Percentiles rank a stretch among this genome's conserved stretches.
phyloP scores from a whole-genome alignment of 2,113 vertebrate species.

The Engystomops pustulosus region DNA sequence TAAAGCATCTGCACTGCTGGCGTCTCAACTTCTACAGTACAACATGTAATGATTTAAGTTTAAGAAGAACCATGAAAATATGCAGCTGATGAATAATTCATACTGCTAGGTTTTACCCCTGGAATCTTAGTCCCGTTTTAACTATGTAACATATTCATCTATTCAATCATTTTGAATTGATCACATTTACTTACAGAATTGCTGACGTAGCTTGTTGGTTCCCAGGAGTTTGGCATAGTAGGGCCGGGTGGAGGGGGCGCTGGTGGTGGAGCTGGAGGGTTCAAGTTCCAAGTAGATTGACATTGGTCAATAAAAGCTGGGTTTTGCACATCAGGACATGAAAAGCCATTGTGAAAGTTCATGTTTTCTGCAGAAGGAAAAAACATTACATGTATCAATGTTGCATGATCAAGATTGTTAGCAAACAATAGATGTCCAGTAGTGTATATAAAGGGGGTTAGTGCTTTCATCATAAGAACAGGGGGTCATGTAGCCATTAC shows the following conservation, averaged over 20 bases:
- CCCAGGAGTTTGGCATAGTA: constrained; percentile 73
- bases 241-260: constrained; percentile 56
- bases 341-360: constrained; percentile 76
- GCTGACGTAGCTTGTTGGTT: constrained; percentile 69
- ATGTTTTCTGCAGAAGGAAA: constrained; percentile 73
- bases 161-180: too few species aligned
- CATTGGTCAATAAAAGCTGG: constrained; percentile 72
- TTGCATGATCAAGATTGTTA: too few species aligned
- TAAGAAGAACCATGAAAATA: too few species aligned
- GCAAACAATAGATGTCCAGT: too few species aligned
- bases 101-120: not conserved
- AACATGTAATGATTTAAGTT: too few species aligned
- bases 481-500: too few species aligned
- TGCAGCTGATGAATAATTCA: not conserved
- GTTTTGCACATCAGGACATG: constrained; percentile 72
- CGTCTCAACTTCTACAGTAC: too few species aligned
- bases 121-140: not conserved
- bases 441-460: too few species aligned
- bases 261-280: constrained; percentile 25
- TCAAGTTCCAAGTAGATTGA: constrained; percentile 73
- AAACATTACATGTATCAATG: not conserved
- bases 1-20: not conserved
- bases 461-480: too few species aligned
- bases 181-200: constrained; percentile 73
- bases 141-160: too few species aligned